Evolutionary conservation across 2,113 vertebrate species (phyloP).

Genomic region (Meleagris gallopavo): DNA sequence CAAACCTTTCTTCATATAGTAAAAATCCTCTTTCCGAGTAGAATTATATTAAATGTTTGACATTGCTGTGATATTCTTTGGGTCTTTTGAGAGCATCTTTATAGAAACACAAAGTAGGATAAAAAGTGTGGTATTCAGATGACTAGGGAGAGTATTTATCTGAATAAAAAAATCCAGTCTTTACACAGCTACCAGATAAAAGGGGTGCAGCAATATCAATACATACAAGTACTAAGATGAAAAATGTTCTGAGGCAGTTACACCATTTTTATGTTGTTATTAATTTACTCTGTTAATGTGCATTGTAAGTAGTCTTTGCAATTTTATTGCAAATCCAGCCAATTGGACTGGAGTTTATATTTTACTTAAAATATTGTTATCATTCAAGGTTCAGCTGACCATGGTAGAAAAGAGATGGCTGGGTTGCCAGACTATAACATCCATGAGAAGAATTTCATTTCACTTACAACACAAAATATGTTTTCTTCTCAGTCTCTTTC

Average conservation of each 20-base stretch:
- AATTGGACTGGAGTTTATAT: neutral
- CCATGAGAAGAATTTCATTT: neutral
- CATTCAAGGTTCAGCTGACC: neutral
- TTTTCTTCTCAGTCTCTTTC: neutral
- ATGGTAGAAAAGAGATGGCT: neutral
- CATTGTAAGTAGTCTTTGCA: neutral
- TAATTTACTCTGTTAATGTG: neutral
- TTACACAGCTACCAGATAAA: neutral
- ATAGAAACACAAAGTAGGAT: neutral
- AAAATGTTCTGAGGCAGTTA: neutral
- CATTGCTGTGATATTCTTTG: neutral
- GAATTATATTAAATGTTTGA: neutral
- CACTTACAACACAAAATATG: neutral
- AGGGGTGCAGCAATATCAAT: neutral
- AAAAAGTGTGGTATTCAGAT: neutral
- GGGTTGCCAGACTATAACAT: neutral
- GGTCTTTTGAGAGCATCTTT: neutral
- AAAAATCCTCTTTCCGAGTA: neutral
- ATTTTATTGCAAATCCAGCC: neutral
- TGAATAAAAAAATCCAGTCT: neutral
- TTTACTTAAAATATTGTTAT: neutral
- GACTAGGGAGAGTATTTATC: neutral
- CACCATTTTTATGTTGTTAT: neutral
- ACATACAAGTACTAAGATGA: neutral
- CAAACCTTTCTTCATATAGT: neutral